Base-by-base conservation (phyloP, 1,140 invertebrate species). In the Eupeodes corollae region DNA sequence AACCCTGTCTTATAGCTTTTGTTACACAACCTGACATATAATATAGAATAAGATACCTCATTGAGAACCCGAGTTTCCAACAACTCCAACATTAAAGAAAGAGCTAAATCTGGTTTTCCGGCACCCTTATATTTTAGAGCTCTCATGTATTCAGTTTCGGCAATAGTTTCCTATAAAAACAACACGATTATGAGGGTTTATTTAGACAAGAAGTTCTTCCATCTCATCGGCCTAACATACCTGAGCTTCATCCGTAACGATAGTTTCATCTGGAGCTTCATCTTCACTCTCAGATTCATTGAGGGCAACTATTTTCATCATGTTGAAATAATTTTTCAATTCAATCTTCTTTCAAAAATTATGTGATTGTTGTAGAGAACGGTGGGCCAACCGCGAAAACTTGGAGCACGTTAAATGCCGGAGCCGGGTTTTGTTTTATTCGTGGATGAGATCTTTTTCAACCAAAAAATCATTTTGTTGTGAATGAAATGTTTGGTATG, bases 81-180 rank as follows among this genome's bases (percentile, higher is more conserved):
- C 11, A 55, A 33, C 30, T 51, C 51, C 14, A 31, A 46, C 13
- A 55, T 37, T 8, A 55, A 33, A 2, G 35, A 30, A 10, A 52
- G 40, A 11, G 51, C 49, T 21, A 32, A 35, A n/a, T 52, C 47
- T 13, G 35, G 42, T 5, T 48, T 32, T 10, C 48, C 46, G 12
- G 51, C 35, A 10, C 38, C 42, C 46, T 55, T 52, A 12, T 53
- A 30, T 33, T 51, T 53, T 16, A 55, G 43, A 6, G 54, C 54
- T 11, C 52, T 44, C 6, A 53, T 19, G 42, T 55, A 55, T 48
- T 55, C 54, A 30, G 41, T 41, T 21, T 50, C 51, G 5, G 49
- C 51, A 18, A 55, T 55, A 5, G 51, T 47, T 48, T 55, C 54
- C 51, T 55, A 40, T 19, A 26, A 42, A 19, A 51, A 15, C 21